phyloP scores from a whole-genome alignment of 2,113 vertebrate species.

The Typhlomys cinereus region DNA sequence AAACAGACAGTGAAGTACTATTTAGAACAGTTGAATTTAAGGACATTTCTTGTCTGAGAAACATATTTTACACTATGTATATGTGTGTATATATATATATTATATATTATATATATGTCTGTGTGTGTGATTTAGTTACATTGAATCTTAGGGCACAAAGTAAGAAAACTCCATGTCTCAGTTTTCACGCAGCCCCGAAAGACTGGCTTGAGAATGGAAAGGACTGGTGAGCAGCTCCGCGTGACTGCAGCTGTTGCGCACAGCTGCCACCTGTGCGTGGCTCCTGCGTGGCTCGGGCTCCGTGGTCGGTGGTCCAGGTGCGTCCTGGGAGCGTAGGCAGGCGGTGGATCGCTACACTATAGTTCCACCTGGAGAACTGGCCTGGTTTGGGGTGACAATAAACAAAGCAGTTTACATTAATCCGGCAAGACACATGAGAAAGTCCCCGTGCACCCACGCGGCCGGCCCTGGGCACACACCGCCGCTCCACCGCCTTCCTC shows the following conservation, averaged over 20 bases:
- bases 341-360: constrained; percentile 93
- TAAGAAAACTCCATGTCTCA: constrained; percentile 79
- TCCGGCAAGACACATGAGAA: constrained; percentile 81
- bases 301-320: constrained; percentile 74
- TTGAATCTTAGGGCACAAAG: constrained; percentile 82
- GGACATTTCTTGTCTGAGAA: constrained; percentile 79
- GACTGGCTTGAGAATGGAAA: constrained; percentile 63
- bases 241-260: neutral
- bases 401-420: constrained; percentile 91
- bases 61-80: constrained; percentile 83
- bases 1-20: constrained; percentile 86
- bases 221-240: constrained; percentile 63
- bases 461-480: no score
- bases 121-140: constrained; percentile 82
- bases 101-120: constrained; percentile 76
- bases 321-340: constrained; percentile 89
- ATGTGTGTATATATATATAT: constrained; percentile 75
- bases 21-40: constrained; percentile 81
- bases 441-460: neutral
- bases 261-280: constrained; percentile 71
- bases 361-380: constrained; percentile 97
- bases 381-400: constrained; percentile 96
- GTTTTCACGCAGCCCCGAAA: constrained; percentile 84
- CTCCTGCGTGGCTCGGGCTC: constrained; percentile 92
- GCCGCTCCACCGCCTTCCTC: accelerated